Evolutionary conservation across 2,797 vertebrate genomes (phyloP), one percentile per base, ranked within the genome.

Genomic region (Muraenolepis orangiensis): DNA sequence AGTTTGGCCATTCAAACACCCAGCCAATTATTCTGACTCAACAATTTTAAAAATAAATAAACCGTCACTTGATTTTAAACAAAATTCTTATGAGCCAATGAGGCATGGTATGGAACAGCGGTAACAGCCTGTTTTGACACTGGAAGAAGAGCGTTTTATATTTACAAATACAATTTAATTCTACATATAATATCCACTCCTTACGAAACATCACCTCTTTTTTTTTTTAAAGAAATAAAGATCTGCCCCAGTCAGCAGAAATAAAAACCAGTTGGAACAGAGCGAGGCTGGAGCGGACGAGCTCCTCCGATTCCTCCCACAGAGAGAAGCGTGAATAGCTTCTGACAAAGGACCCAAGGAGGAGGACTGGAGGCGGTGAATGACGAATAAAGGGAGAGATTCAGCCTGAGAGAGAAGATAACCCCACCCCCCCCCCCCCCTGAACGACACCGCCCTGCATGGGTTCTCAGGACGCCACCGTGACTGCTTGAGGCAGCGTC

Each of bases 301-400:
- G 29, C 72, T 69, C 36, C 73, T 61, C 73, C 69, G 42, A 78
- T 74, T 72, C 70, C 70, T 68, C 40, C 77, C 51, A 69, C 38
- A 10, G 70, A 68, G 73, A 66, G 72, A 42, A 28, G 68, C 71
- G 67, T 75, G 76, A 78, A 81, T 71, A 69, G 69, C 61, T 73
- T 68, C 31, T 73, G 71, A 76, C 78, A 74, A 74, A 73, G 71
- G n/a, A n/a, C n/a, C n/a, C n/a, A n/a, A n/a, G n/a, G n/a, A n/a
- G n/a, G 69, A 77, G 46, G 30, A 20, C 75, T 72, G 72, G n/a
- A n/a, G 36, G 29, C 20, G 40, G 26, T 51, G 70, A 72, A 69
- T 67, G n/a, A 32, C 23, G 70, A 74, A 77, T 36, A 51, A 70
- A 51, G 70, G 46, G 28, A 77, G 74, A 75, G 72, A 69, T 72